Evolutionary conservation across 2,888 invertebrate species (phyloP), one percentile per base, ranked within the genome.

Genomic region (Gnatocerus cornutus): DNA sequence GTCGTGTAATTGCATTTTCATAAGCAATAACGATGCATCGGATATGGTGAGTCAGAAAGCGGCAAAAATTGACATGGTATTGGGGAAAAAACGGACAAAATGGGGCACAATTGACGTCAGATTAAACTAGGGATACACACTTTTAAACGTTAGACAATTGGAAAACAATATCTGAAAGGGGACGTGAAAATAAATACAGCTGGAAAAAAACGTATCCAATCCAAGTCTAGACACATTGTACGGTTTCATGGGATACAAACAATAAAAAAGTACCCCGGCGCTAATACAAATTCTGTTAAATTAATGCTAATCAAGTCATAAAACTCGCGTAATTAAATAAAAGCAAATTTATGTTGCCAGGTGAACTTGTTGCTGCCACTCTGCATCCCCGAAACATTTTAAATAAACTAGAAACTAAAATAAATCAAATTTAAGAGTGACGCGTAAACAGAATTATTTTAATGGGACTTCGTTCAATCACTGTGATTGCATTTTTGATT

Each of bases 1-100:
- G 72, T 74, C 78, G 75, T 77, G 78, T 81, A 82, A 82, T 82
- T 82, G 79, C 79, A 77, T 81, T 82, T 81, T 80, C 80, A 81
- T 81, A 80, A 79, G 79, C 68, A 68, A 59, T 68, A 68, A 68
- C 61, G 61, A 43, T 53, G 52, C 52, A 53, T 63, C 53, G 43
- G 56, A 52, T 43, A 37, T 37, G 62, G 52, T 50, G 62, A 52
- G 30, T 62, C 62, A 62, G 50, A 41, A 39, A 62, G 29, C 33
- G 62, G 46, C 37, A 13, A 61, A 48, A 61, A 61, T 48, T 46
- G 46, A 46, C 46, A n/a, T 4, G 21, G n/a, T 46, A 46, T 46
- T 46, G n/a, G 41, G 41, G 41, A 12, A 41, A 39, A 41, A 13
- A 12, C 33, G 41, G 41, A 13, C 41, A 41, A 41, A 41, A 41